A percentile compares a stretch with the other conserved stretches of the same genome.
phyloP scores from a whole-genome alignment of 2,888 invertebrate genomes.

The Ommatoiulus sabulosus region DNA sequence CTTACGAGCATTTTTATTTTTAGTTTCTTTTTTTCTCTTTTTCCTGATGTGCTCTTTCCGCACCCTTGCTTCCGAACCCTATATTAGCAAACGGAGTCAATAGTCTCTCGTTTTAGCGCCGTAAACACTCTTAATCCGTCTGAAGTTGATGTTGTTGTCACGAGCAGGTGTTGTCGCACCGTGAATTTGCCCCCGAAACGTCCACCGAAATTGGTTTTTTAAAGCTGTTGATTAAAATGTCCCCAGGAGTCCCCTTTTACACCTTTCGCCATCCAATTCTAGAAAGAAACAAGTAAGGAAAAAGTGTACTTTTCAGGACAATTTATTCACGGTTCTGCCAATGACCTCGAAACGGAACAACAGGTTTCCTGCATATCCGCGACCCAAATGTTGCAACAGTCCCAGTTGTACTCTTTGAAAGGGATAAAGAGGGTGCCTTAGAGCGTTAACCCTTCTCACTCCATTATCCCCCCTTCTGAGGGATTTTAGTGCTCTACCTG shows the following conservation, averaged over 20 bases:
- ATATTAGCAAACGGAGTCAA: constrained; percentile 8
- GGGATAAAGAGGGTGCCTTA: not conserved
- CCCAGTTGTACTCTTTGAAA: not conserved
- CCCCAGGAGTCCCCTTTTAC: not conserved
- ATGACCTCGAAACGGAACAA: constrained; percentile 14
- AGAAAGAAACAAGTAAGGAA: not conserved
- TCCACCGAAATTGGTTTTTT: not conserved
- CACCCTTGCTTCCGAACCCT: not conserved
- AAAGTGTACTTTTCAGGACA: not conserved
- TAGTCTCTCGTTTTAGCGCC: not conserved
- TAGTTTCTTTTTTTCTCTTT: not conserved
- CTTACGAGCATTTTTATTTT: not conserved
- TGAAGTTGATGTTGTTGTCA: not conserved
- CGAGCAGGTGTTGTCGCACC: constrained; percentile 16
- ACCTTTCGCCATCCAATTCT: not conserved
- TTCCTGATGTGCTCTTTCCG: not conserved
- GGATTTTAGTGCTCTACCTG: not conserved
- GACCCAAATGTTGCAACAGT: not conserved
- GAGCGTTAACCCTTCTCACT: not conserved
- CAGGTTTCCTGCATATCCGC: not conserved
- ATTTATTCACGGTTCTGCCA: not conserved
- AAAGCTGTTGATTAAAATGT: not conserved
- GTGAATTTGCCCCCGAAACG: not conserved
- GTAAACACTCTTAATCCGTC: not conserved
- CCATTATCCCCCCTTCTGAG: not conserved